These are phyloP conservation scores for Pseudolaguvia tuberculata DNA, from an alignment of 2,113 vertebrate genomes.

Conservation along the genomic window DNA sequence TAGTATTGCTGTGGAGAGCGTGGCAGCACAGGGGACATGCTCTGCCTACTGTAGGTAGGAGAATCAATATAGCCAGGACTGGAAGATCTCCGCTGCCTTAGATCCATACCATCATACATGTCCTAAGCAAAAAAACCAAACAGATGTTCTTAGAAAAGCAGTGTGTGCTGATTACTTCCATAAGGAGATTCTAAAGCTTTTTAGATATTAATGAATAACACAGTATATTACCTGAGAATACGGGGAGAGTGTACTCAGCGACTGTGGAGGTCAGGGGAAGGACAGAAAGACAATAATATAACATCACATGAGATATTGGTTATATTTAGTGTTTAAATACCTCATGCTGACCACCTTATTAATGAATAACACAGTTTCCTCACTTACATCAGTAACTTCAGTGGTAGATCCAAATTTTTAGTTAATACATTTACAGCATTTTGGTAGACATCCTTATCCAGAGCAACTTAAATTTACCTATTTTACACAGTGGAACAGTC, in stretches of 20 bases:
- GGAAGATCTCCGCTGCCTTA: constrained; percentile 83
- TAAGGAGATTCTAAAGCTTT: neutral
- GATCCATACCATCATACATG: constrained; percentile 85
- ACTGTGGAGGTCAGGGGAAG: constrained; percentile 65
- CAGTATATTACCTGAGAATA: constrained; percentile 85
- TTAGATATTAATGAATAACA: neutral
- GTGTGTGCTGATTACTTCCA: neutral
- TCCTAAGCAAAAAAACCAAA: constrained; percentile 67
- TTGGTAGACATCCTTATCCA: too few relatives aligned
- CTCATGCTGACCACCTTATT: neutral
- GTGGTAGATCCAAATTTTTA: neutral
- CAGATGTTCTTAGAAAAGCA: neutral
- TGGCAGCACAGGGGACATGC: constrained; percentile 89
- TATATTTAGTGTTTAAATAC: neutral
- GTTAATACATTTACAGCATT: neutral
- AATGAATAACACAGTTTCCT: too few relatives aligned
- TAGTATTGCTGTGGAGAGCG: constrained; percentile 89
- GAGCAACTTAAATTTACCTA: too few relatives aligned
- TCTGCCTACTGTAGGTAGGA: constrained; percentile 83
- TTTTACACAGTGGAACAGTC: too few relatives aligned
- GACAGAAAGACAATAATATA: neutral
- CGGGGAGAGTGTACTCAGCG: constrained; percentile 87
- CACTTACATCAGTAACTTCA: neutral
- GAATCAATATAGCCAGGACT: constrained; percentile 94
- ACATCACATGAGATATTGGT: neutral